Conservation (phyloP, 2,113 vertebrate genomes). For the Apistogramma diplotaenia region DNA sequence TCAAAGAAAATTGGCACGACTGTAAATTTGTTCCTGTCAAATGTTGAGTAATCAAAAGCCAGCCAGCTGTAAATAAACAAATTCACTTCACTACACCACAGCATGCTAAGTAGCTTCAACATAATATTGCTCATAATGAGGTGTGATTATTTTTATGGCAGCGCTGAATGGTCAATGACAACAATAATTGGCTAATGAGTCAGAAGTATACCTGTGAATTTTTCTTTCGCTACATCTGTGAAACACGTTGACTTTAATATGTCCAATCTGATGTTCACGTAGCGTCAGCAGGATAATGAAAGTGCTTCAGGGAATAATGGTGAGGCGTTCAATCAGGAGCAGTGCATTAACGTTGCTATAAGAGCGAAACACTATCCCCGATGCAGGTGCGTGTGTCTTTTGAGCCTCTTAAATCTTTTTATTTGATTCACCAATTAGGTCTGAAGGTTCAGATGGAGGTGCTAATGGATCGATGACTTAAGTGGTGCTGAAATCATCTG, state of each 20-base stretch:
- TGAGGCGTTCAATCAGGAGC: conserved; percentile 36
- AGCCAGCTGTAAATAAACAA: conserved; percentile 71
- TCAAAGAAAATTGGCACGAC: conserved; percentile 65
- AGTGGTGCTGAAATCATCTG: conserved; percentile 84
- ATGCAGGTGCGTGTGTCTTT: conserved; percentile 38
- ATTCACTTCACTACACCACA: conserved; percentile 41
- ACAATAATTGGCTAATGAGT: conserved; percentile 63
- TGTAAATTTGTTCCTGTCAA: conserved; percentile 75
- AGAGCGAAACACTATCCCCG: conserved; percentile 45
- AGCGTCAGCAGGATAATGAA: conserved; percentile 41
- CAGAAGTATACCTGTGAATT: conserved; percentile 49
- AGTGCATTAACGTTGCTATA: conserved; percentile 43
- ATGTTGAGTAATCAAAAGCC: conserved; percentile 71
- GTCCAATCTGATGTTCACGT: conserved; percentile 43
- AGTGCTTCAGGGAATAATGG: conserved; percentile 38
- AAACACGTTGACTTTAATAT: conserved; percentile 53
- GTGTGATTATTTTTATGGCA: conserved; percentile 57
- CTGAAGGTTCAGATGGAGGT: conserved; percentile 75
- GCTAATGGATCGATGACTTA: conserved; percentile 74
- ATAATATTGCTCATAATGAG: conserved; percentile 52
- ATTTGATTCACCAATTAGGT: conserved; percentile 84
- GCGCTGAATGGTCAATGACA: conserved; percentile 52
- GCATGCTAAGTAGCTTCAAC: conserved; percentile 59
- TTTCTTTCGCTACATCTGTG: conserved; percentile 20
- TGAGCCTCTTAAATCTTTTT: conserved; percentile 85